phyloP scores from a whole-genome alignment of 2,888 invertebrate species.

The Tinea pellionella region DNA sequence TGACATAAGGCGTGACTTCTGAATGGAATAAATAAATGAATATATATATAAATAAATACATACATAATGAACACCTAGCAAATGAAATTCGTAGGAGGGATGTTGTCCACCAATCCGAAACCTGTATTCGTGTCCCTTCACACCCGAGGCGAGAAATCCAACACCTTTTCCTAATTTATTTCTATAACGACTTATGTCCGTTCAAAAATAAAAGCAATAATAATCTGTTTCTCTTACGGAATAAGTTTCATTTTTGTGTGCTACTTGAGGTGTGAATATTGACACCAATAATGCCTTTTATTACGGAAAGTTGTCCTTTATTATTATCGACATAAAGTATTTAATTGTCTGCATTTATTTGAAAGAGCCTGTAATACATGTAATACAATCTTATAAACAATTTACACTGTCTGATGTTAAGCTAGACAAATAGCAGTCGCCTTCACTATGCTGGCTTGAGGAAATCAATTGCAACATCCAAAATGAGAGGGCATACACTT shows the following conservation, averaged over 20 bases:
- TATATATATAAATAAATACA: neutral
- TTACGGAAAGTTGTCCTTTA: neutral
- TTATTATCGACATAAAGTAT: neutral
- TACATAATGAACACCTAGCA: constrained; percentile 40
- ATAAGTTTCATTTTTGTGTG: constrained; percentile 25
- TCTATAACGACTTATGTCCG: constrained; percentile 23
- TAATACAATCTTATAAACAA: no score
- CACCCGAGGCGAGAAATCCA: constrained; percentile 63
- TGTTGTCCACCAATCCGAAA: constrained; percentile 42
- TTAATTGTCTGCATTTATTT: neutral
- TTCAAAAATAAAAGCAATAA: constrained; percentile 17
- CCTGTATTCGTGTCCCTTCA: constrained; percentile 49
- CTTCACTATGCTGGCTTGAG: no score
- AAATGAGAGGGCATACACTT: no score
- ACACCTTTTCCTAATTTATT: constrained; percentile 40
- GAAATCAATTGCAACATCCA: no score
- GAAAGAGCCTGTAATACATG: no score
- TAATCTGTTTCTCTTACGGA: fast-evolving
- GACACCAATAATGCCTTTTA: constrained; percentile 33
- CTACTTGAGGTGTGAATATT: constrained; percentile 57
- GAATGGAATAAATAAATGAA: no score
- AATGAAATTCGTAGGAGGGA: constrained; percentile 22
- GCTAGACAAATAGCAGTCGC: no score
- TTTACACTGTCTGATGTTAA: no score
- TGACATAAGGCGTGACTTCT: neutral